phyloP scores from a whole-genome alignment of 2,113 vertebrate species.

The Nycticryphes semicollaris region DNA sequence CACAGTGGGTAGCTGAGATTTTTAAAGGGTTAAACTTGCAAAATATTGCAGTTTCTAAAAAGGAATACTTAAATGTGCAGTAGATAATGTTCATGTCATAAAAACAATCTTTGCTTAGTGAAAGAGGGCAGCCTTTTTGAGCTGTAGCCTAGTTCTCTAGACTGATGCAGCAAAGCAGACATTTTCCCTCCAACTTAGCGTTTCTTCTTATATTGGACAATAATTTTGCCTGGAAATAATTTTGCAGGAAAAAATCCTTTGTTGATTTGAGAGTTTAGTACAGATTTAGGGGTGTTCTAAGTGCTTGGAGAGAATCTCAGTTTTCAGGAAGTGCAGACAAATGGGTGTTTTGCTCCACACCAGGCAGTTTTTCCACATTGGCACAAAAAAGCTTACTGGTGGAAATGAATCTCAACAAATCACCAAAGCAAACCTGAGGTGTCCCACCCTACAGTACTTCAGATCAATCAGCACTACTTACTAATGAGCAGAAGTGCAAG shows the following conservation, averaged over 20 bases:
- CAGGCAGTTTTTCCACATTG: not conserved
- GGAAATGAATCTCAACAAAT: not conserved
- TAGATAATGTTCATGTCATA: not conserved
- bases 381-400: not conserved
- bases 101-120: not conserved
- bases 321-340: not conserved
- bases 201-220: not conserved
- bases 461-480: not conserved
- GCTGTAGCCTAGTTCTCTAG: not conserved
- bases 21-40: not conserved
- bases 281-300: not conserved
- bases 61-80: not conserved
- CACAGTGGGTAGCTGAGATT: fast-evolving
- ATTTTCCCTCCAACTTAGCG: not conserved
- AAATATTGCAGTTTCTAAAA: not conserved
- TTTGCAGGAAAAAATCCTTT: not conserved
- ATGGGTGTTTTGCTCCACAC: not conserved
- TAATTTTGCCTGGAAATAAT: not conserved
- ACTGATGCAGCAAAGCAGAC: not conserved
- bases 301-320: fast-evolving
- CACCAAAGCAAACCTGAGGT: not conserved
- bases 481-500: not conserved
- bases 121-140: not conserved
- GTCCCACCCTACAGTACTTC: too few species aligned
- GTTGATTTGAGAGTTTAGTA: not conserved